Conservation (phyloP, 2,113 vertebrate species). For the Calypte anna region DNA sequence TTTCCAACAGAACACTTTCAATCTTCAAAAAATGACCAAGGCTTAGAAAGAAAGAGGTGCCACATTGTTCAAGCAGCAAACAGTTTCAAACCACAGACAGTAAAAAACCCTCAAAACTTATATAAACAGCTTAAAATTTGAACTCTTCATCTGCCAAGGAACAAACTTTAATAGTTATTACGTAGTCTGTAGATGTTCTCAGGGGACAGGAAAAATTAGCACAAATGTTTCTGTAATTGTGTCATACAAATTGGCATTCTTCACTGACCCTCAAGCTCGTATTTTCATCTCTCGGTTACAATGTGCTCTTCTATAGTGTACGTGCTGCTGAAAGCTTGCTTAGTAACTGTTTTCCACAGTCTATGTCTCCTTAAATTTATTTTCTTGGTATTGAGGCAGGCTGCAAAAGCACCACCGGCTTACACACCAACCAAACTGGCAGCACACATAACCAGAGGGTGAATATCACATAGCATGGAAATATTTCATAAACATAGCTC, state of each 20-base stretch:
- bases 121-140: not conserved
- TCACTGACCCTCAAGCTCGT: not conserved
- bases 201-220: not conserved
- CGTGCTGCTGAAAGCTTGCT: not conserved
- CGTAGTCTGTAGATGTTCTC: not conserved
- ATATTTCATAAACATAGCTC: not conserved
- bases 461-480: not conserved
- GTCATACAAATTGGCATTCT: not conserved
- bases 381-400: not conserved
- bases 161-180: not conserved
- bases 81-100: not conserved
- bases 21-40: not conserved
- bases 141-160: conserved; percentile 1
- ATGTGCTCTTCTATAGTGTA: not conserved
- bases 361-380: not conserved
- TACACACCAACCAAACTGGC: not conserved
- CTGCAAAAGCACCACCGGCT: not conserved
- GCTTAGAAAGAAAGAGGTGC: not conserved
- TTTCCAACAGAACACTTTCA: not conserved
- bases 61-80: not conserved
- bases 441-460: not conserved
- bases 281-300: not conserved
- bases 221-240: not conserved
- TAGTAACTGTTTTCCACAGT: not conserved
- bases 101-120: not conserved